Conservation (phyloP, 1,140 invertebrate species). For the Drosophila varians region DNA sequence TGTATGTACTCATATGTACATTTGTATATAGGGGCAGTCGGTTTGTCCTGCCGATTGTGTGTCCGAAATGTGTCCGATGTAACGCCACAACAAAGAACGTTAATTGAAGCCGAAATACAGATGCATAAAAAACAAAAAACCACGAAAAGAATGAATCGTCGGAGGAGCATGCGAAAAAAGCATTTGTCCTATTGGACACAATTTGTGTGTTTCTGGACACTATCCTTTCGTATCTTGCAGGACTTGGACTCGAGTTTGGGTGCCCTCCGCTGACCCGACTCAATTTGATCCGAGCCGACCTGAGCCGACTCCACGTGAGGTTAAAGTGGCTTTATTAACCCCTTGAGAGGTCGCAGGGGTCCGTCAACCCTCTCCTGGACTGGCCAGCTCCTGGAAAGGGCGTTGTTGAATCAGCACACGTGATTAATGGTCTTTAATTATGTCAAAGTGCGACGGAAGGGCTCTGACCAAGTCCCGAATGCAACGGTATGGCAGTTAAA, state of each 20-base stretch:
- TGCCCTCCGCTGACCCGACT: constrained; percentile 19
- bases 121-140: constrained; percentile 37
- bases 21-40: background rate
- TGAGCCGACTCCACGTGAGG: constrained; percentile 8
- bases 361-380: background rate
- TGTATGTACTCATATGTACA: background rate
- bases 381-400: constrained; percentile 37
- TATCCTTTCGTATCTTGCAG: constrained; percentile 36
- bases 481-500: constrained; percentile 72
- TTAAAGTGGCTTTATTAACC: constrained; percentile 77
- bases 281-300: constrained; percentile 9
- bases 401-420: constrained; percentile 80
- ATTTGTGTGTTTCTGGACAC: constrained; percentile 22
- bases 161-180: constrained; percentile 49
- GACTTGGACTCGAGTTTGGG: constrained; percentile 52
- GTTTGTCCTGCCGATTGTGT: constrained; percentile 46
- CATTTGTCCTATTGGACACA: constrained; percentile 63
- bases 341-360: constrained; percentile 33
- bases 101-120: constrained; percentile 80
- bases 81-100: constrained; percentile 83
- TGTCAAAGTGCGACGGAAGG: constrained; percentile 66
- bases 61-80: constrained; percentile 79
- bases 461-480: constrained; percentile 23
- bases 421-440: constrained; percentile 82
- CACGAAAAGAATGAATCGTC: constrained; percentile 15